Evolutionary conservation across 2,113 vertebrate species (phyloP).

Genomic region (Macquaria australasica): DNA sequence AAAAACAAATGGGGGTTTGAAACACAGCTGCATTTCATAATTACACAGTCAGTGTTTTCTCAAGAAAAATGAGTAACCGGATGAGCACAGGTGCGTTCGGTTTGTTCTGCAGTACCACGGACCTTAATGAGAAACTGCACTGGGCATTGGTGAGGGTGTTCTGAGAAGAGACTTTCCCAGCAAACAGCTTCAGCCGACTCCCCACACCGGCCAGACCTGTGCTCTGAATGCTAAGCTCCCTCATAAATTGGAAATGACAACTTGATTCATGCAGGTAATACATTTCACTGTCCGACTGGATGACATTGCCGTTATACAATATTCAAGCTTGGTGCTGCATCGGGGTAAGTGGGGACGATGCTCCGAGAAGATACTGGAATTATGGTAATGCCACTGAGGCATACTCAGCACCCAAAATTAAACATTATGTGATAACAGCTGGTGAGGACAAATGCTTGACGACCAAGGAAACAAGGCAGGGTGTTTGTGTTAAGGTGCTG

Average conservation of each 20-base stretch:
- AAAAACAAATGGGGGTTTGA: neutral
- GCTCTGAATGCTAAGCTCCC: conserved; percentile 60
- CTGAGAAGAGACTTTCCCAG: neutral
- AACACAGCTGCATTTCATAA: conserved; percentile 24
- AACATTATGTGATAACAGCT: conserved; percentile 32
- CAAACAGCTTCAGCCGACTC: conserved; percentile 14
- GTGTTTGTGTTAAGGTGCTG: neutral
- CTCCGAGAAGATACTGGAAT: conserved; percentile 22
- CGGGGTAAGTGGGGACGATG: conserved; percentile 13
- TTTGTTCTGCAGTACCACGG: conserved; percentile 9
- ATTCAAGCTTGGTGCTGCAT: conserved; percentile 44
- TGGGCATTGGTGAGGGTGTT: neutral
- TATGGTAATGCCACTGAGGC: conserved; percentile 33
- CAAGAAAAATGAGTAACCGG: neutral
- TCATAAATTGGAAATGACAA: conserved; percentile 76
- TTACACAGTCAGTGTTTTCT: conserved; percentile 21
- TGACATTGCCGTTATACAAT: conserved; percentile 64
- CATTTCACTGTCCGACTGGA: conserved; percentile 55
- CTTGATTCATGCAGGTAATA: conserved; percentile 77
- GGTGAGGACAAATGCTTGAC: conserved; percentile 18
- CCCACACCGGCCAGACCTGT: conserved; percentile 18
- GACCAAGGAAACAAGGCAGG: neutral
- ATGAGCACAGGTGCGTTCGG: neutral
- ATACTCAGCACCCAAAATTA: conserved; percentile 20
- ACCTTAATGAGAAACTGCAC: conserved; percentile 1